Evolutionary conservation across 2,888 invertebrate genomes (phyloP).

Genomic region (Gastrophysa polygoni): DNA sequence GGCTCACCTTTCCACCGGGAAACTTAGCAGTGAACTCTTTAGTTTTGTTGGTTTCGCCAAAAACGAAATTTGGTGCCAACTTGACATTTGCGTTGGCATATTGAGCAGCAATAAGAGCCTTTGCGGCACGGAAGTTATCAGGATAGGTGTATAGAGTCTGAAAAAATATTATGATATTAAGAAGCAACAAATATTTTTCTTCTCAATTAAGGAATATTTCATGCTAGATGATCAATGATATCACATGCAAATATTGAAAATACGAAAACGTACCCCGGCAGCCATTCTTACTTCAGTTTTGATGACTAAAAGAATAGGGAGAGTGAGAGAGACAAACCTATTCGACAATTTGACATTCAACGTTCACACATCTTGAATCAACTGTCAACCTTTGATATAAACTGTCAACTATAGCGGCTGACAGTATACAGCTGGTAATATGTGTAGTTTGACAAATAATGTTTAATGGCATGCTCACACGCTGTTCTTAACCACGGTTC

Average conservation of each 20-base stretch:
- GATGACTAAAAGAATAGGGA: constrained; percentile 5
- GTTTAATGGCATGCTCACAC: no score
- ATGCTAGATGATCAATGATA: constrained; percentile 29
- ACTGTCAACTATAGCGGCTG: no score
- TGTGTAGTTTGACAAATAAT: no score
- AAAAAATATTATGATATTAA: constrained; percentile 51
- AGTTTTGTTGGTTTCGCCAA: constrained; percentile 92
- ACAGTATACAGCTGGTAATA: no score
- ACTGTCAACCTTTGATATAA: no score
- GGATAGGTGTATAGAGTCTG: constrained; percentile 98
- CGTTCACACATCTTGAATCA: no score
- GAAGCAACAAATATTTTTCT: constrained; percentile 5
- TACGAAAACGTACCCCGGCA: constrained; percentile 69
- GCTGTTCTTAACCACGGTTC: no score
- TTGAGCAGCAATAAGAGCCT: constrained; percentile 96
- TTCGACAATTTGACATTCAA: no score
- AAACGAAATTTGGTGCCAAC: constrained; percentile 83
- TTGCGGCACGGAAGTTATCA: constrained; percentile 97
- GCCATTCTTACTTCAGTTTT: constrained; percentile 64
- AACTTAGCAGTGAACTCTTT: constrained; percentile 90
- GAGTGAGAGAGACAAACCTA: neutral
- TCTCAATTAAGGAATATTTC: constrained; percentile 14
- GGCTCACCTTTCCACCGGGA: constrained; percentile 92
- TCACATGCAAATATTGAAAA: constrained; percentile 30
- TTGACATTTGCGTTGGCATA: constrained; percentile 89